Percentiles rank a stretch among this genome's conserved stretches.
phyloP scores from a whole-genome alignment of 1,140 invertebrate species.

The Branchinecta lynchi region DNA sequence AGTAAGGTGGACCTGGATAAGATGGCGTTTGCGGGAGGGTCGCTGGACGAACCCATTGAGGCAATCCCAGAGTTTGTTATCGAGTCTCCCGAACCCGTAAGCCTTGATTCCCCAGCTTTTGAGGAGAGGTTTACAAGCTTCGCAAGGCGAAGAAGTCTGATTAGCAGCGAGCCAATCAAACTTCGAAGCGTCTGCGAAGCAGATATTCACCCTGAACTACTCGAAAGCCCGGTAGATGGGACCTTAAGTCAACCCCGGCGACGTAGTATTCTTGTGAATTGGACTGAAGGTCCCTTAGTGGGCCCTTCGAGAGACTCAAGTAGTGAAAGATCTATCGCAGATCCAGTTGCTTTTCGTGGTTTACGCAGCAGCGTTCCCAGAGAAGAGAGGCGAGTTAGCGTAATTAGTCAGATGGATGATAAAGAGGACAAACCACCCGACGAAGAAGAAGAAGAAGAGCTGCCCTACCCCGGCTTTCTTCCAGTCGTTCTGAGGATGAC shows the following conservation, averaged over 20 bases:
- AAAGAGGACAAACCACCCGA: slow-evolving; percentile 23
- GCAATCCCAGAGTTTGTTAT: slow-evolving; percentile 1
- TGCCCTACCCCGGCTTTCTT: slow-evolving; percentile 77
- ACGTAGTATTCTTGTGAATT: background rate
- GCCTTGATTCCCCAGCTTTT: background rate
- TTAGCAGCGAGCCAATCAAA: background rate
- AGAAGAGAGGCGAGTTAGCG: slow-evolving; percentile 13
- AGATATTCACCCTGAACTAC: background rate
- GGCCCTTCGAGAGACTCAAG: background rate
- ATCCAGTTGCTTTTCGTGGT: background rate
- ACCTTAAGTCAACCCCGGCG: background rate
- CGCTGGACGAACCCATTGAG: background rate
- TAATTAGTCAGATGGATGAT: slow-evolving; percentile 9
- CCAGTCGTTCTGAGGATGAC: slow-evolving; percentile 61
- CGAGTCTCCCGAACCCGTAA: background rate
- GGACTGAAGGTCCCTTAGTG: background rate
- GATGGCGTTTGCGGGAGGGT: background rate
- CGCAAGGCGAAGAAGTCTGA: background rate
- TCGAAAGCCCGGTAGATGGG: background rate
- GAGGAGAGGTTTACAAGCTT: background rate
- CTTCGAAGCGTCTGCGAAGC: background rate
- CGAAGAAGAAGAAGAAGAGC: slow-evolving; percentile 26
- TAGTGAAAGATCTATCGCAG: background rate
- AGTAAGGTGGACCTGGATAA: background rate
- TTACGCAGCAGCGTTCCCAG: background rate